Evolutionary conservation across 1,140 invertebrate genomes (phyloP), one percentile per base, ranked within the genome.

Genomic region (Cecropterus lyciades): DNA sequence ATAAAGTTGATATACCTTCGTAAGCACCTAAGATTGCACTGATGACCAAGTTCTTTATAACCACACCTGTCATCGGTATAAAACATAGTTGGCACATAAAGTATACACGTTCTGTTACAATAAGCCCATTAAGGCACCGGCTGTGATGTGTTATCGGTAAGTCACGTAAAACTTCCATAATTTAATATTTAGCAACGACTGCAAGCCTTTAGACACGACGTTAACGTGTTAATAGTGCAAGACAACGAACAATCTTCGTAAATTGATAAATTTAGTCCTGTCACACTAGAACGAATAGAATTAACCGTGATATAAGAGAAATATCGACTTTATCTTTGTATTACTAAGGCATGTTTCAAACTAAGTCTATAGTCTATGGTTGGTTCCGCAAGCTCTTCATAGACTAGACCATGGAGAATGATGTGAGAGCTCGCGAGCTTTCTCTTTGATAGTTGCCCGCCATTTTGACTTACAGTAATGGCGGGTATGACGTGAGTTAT

Each of bases 401-500:
- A 84, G 82, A 84, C 77, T 80, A 85, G 72, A 83, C 81, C 83
- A 85, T 76, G 79, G 85, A 91, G 88, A 89, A 91, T 91, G 85
- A 89, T 91, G 86, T 87, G 89, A 89, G 87, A 88, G 84, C 79
- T 80, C 66, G 79, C 80, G 73, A 81, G 85, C 89, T 91, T 91
- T 91, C 89, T 84, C 89, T 91, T 87, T 91, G 87, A 91, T 89
- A 87, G 79, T 81, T 84, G 72, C 63, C 88, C 89, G 89, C 89
- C 85, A 89, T 89, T 91, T 89, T 91, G 85, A 91, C 71, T 89
- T 91, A 89, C 88, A 88, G 80, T 89, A 89, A 91, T 91, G 85
- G 86, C 67, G 68, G 73, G 69, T 78, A 72, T 82, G 85, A 85
- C 82, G 78, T 91, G 89, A 91, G 77, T 89, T 89, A 91, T 89